Base-by-base conservation (phyloP, 2,888 invertebrate species). In the Caenorhabditis sulstoni region DNA sequence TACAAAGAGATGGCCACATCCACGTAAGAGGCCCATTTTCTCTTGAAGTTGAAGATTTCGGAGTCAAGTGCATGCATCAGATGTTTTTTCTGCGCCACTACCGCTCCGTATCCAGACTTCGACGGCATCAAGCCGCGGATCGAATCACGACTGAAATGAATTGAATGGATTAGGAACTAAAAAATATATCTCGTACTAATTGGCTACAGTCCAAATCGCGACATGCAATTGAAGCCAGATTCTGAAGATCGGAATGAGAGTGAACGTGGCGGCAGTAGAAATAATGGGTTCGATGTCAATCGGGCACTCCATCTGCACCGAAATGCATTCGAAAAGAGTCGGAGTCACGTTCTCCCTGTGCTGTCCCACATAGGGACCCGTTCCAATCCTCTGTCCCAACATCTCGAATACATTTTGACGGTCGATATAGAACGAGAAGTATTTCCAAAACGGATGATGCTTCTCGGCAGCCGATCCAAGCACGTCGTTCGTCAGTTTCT, bases 361-460 rank as follows among this genome's bases (percentile, higher is more conserved):
- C 3, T 29, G 29, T 29, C 29, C 29, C 29, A 29, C 29, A 29
- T 29, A 29, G 29, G 29, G 29, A 29, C 29, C 68, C 3, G 37
- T 58, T 39, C 47, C 45, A 12, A 52, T 59, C 41, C 77, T 22
- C 14, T 64, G 68, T 22, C 41, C 61, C 23, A 77, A 41, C 52
- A 65, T 71, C 22, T 78, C 70, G 37, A 78, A 78, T 2, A 78
- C 78, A 29, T 78, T 73, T 35, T 71, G 62, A 5, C 55, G 57
- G 16, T 78, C 78, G 29, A 78, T 73, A 18, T 52, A 41, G 22
- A 78, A 78, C 23, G 57, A 61, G 50, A 78, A 66, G 29, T 78
- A 62, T 47, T 73, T 78, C 78, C 78, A 78, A 62, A 73, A 78
- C 23, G 71, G 73, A 50, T 78, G 78, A 58, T 78, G 66, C 50